phyloP scores from a whole-genome alignment of 2,113 vertebrate genomes.

The Caranx ignobilis region DNA sequence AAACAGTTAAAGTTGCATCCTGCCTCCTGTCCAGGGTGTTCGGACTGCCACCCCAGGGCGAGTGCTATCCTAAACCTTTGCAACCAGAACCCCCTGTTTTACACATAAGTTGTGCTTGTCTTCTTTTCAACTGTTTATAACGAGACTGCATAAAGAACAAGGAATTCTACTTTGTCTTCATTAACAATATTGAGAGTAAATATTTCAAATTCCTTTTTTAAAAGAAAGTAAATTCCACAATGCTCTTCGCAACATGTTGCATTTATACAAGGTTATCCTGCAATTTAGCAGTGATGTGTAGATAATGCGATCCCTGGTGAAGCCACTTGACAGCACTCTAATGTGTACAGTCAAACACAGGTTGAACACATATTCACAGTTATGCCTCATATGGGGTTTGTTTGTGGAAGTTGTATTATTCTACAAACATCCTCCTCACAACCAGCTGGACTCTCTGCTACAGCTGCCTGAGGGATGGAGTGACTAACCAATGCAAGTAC shows the following conservation, averaged over 20 bases:
- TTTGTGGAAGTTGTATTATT: conserved; percentile 30
- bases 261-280: conserved; percentile 4
- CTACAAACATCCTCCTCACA: conserved; percentile 28
- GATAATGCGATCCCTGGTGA: neutral
- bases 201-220: neutral
- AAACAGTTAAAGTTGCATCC: no score
- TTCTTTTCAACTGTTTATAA: neutral
- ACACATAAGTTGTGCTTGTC: conserved; percentile 6
- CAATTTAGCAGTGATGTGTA: conserved; percentile 2
- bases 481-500: conserved; percentile 34
- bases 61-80: no score
- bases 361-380: conserved; percentile 22
- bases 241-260: conserved; percentile 1
- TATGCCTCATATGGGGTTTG: conserved; percentile 18
- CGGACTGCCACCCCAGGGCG: no score
- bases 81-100: no score
- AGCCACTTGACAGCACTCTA: neutral
- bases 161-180: neutral
- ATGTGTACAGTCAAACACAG: conserved; percentile 19
- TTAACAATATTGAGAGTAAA: conserved; percentile 15
- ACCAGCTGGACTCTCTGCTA: conserved; percentile 33
- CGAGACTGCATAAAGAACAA: neutral
- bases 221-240: neutral
- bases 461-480: conserved; percentile 31
- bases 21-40: no score